A percentile compares a stretch with the other conserved stretches of the same genome.
Evolutionary conservation across 2,113 vertebrate genomes (phyloP).

Genomic region (Rutilus rutilus): DNA sequence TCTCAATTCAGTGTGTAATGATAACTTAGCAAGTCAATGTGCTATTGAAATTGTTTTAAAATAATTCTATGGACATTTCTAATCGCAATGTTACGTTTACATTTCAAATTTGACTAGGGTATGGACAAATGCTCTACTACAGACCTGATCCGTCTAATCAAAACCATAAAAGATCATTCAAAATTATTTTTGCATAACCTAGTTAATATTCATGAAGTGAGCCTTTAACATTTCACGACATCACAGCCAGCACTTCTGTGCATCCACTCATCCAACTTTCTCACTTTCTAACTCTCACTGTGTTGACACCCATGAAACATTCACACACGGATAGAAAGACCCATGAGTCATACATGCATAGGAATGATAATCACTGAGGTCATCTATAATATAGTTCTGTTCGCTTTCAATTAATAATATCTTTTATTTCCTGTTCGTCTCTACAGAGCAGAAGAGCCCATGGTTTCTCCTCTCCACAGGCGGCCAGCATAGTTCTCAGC

Average conservation of each 20-base stretch:
- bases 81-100: background rate
- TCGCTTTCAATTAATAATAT: background rate
- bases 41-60: background rate
- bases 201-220: background rate
- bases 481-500: conserved; percentile 56
- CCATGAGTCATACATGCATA: background rate
- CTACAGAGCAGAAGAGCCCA: conserved; percentile 70
- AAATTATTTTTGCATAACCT: background rate
- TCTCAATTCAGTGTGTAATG: background rate
- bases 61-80: background rate
- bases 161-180: background rate
- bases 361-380: background rate
- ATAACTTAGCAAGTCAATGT: background rate
- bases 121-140: background rate
- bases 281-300: background rate
- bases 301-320: background rate
- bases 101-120: background rate
- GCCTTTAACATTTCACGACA: background rate
- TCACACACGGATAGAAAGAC: background rate
- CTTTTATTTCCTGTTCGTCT: conserved; percentile 37
- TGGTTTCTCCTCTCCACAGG: conserved; percentile 63
- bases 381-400: background rate
- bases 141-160: background rate
- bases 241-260: background rate
- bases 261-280: background rate